Conservation (phyloP, 1,140 invertebrate species). For the Zelostemma sp. region DNA sequence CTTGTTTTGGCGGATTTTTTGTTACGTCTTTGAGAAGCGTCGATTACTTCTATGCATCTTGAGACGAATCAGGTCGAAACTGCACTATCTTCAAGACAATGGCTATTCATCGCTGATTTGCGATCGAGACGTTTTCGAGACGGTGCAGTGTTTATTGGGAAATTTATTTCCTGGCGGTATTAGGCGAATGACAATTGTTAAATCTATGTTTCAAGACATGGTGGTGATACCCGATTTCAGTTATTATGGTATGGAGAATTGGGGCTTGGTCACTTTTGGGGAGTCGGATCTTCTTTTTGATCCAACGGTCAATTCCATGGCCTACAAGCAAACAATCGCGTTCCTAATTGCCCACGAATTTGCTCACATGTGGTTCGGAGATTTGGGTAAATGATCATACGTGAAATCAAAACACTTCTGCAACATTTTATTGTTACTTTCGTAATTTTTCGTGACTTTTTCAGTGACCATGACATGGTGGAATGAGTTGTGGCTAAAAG, state of each 20-base stretch:
- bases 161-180: no score
- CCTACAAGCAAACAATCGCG: conserved; percentile 83
- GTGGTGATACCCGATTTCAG: conserved; percentile 95
- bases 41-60: no score
- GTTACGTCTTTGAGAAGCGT: no score
- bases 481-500: conserved; percentile 94
- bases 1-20: no score
- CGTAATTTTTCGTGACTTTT: conserved; percentile 54
- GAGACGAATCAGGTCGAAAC: no score
- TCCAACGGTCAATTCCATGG: conserved; percentile 75
- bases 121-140: no score
- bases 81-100: no score
- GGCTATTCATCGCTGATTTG: no score
- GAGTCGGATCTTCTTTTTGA: conserved; percentile 88
- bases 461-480: conserved; percentile 92
- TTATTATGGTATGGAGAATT: conserved; percentile 96
- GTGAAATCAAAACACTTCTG: no score
- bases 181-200: not conserved
- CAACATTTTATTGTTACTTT: no score
- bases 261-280: conserved; percentile 87
- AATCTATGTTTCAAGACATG: conserved; percentile 80
- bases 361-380: conserved; percentile 94
- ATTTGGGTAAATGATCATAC: no score
- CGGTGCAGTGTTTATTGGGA: no score
- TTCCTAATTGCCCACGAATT: conserved; percentile 90